Percentiles rank a stretch among this genome's conserved stretches.
Evolutionary conservation across 2,797 vertebrate genomes (phyloP).

Genomic region (Pantherophis alleghaniensis): DNA sequence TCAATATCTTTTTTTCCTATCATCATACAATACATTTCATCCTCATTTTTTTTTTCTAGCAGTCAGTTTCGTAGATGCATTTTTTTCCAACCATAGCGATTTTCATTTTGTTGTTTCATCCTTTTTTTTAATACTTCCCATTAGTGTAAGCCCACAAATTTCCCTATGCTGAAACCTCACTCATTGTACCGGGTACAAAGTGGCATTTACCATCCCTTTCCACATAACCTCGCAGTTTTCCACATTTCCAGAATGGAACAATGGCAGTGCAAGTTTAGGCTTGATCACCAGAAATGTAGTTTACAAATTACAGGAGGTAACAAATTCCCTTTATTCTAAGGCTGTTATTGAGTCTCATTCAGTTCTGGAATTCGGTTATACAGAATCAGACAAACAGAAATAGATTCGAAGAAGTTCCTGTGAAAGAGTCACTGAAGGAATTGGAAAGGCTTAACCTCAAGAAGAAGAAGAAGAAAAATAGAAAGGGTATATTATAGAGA

Average conservation of each 20-base stretch:
- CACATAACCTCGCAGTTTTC: background rate
- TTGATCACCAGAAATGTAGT: background rate
- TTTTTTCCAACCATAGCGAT: background rate
- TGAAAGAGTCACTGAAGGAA: background rate
- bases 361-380: background rate
- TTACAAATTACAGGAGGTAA: background rate
- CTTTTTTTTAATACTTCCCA: background rate
- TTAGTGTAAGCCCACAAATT: background rate
- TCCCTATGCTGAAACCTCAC: background rate
- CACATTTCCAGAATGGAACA: background rate
- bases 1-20: background rate
- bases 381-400: background rate
- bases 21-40: background rate
- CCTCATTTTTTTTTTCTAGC: background rate
- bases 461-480: background rate
- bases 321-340: background rate
- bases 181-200: background rate
- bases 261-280: background rate
- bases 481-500: background rate
- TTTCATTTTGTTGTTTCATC: background rate
- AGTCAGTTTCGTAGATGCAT: background rate
- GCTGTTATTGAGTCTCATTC: background rate
- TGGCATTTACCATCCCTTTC: background rate
- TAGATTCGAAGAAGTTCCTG: background rate
- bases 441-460: background rate